Base-by-base conservation (phyloP, 1,140 invertebrate genomes). In the Anthonomus grandis region DNA sequence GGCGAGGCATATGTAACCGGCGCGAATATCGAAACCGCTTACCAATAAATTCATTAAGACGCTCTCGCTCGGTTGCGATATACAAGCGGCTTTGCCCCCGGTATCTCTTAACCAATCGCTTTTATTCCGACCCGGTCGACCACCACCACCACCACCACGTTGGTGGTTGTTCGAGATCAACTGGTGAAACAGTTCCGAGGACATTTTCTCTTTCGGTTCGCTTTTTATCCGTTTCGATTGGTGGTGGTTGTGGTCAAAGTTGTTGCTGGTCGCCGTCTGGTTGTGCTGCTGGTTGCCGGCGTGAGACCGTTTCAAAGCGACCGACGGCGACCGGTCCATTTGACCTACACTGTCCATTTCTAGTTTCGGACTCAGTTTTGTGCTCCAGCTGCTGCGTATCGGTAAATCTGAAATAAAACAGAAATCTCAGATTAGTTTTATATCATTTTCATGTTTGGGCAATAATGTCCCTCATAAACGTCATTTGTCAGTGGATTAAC, bases 11-110 rank as follows among this genome's bases (percentile, higher is more conserved):
- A 88, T 83, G 75, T 94, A 94, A 62, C 91, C 91, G 62, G 90
- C 89, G 80, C 86, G 87, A 73, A 93, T 86, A 76, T 94, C 91
- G 78, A 90, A 90, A 68, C 91, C 91, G 79, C 89, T 92, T 73
- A 93, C 88, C 74, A 94, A 80, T 53, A 94, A 81, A 77, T 94
- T 94, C 86, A 93, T 91, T 59, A 94, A 81, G 65, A 94, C 91
- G 74, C 87, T 89, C 64, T 83, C 84, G 17, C 82, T 83, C 31
- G 77, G 81, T 59, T 70, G 68, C 21, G 61, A 66, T 51, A 68
- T 61, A 50, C 68, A 66, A 13, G 68, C 57, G 69, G 75, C 62
- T 60, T 69, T 68, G 41, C 63, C 60, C 57, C 59, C 54, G 25
- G 63, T 63, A 48, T 73, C 69, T 39, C 71, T n/a, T 37, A 68